These are phyloP conservation scores for Protophormia terraenovae DNA, from an alignment of 2,888 invertebrate genomes.

Conservation along the genomic window DNA sequence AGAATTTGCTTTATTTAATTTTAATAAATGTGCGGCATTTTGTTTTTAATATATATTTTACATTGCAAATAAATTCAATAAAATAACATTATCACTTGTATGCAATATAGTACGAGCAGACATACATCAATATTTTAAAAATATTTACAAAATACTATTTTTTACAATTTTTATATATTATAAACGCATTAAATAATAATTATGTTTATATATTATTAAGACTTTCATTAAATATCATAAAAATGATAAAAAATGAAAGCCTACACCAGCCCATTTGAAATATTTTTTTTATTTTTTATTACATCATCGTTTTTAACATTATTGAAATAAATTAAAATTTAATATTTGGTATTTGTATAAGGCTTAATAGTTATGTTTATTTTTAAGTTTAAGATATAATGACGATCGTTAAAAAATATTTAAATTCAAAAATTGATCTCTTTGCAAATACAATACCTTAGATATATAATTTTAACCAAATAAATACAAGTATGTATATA, in stretches of 20 bases:
- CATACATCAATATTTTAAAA: slow-evolving; percentile 27
- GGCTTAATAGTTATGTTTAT: slow-evolving; percentile 17
- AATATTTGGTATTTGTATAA: background rate
- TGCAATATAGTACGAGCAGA: slow-evolving; percentile 11
- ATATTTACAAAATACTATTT: slow-evolving; percentile 41
- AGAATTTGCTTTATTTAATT: slow-evolving; percentile 12
- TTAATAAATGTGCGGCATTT: slow-evolving; percentile 22
- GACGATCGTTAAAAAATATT: background rate
- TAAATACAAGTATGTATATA: background rate
- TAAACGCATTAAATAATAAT: background rate
- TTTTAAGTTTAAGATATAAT: background rate
- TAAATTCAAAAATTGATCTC: slow-evolving; percentile 73
- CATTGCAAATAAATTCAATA: slow-evolving; percentile 22
- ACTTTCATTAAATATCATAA: slow-evolving; percentile 67
- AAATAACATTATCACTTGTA: slow-evolving; percentile 47
- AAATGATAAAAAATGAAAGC: slow-evolving; percentile 70
- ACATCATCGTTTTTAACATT: background rate
- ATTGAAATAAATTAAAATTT: slow-evolving; percentile 25
- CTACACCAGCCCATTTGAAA: slow-evolving; percentile 76
- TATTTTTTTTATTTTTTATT: slow-evolving; percentile 37
- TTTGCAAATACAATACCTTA: slow-evolving; percentile 56
- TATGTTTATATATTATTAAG: slow-evolving; percentile 35
- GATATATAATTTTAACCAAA: background rate
- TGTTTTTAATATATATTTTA: slow-evolving; percentile 13
- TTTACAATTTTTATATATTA: slow-evolving; percentile 26